A percentile compares a stretch with the other conserved stretches of the same genome.
Evolutionary conservation across 2,888 invertebrate genomes (phyloP).

Genomic region (Doris montereyensis): DNA sequence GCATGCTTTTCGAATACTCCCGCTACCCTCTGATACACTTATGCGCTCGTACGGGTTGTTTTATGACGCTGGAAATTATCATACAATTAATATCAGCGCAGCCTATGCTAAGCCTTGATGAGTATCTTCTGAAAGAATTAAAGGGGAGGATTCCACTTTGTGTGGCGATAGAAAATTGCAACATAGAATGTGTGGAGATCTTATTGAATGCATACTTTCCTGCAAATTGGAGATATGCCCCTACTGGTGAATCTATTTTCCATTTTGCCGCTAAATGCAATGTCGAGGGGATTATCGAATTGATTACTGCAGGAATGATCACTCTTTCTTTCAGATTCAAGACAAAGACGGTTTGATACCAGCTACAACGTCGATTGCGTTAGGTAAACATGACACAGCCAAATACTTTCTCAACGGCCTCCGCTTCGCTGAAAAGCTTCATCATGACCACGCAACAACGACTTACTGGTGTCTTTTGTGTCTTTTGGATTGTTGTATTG

Average conservation of each 20-base stretch:
- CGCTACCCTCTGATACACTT: conserved; percentile 38
- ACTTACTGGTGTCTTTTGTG: conserved; percentile 46
- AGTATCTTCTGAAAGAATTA: conserved; percentile 22
- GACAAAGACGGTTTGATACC: conserved; percentile 42
- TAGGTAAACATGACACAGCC: conserved; percentile 36
- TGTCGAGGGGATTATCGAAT: conserved; percentile 34
- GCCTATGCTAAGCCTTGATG: conserved; percentile 1
- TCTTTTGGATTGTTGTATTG: conserved; percentile 46
- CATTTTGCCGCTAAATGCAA: conserved; percentile 46
- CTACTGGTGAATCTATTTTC: conserved; percentile 46
- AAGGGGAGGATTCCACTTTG: conserved; percentile 34
- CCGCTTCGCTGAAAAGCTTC: conserved; percentile 26
- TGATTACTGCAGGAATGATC: conserved; percentile 15
- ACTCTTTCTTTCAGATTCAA: conserved; percentile 20
- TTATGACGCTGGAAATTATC: conserved; percentile 40
- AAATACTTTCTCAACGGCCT: conserved; percentile 27
- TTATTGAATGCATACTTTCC: conserved; percentile 4
- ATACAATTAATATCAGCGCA: conserved; percentile 30
- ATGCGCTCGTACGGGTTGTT: conserved; percentile 41
- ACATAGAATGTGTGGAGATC: conserved; percentile 17
- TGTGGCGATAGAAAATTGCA: conserved; percentile 33
- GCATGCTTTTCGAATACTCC: conserved; percentile 31
- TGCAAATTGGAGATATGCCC: conserved; percentile 21
- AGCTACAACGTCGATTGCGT: conserved; percentile 39
- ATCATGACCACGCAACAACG: conserved; percentile 29